Evolutionary conservation across 35 echinoderm and acorn worm species (phyloP).

Genomic region (Hemicentrotus pulcherrimus): DNA sequence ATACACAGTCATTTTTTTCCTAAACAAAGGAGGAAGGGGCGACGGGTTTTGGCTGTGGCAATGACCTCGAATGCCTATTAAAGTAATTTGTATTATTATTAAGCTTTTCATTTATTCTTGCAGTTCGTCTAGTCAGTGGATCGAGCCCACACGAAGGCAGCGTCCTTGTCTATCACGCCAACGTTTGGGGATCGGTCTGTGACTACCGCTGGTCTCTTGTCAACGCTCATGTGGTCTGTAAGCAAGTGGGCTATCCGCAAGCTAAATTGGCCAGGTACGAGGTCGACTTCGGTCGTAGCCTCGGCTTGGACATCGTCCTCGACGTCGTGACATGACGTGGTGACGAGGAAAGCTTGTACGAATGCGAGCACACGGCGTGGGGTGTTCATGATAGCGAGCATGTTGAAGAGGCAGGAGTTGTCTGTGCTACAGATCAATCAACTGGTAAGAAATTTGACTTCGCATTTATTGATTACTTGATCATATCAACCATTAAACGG

Average conservation of each 20-base stretch:
- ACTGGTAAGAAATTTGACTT: background rate
- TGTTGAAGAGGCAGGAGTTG: conserved; percentile 67
- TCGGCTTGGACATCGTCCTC: conserved; percentile 43
- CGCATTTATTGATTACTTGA: too few relatives aligned
- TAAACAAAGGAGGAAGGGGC: too few relatives aligned
- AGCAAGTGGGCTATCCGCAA: background rate
- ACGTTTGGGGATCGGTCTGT: conserved; percentile 23
- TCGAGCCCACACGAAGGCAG: background rate
- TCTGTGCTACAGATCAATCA: conserved; percentile 37
- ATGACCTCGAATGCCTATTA: too few relatives aligned
- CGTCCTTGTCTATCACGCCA: conserved; percentile 2
- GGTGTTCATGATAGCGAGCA: conserved; percentile 58
- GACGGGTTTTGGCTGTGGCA: too few relatives aligned
- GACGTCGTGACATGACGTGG: conserved; percentile 69
- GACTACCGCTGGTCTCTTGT: background rate
- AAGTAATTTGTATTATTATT: too few relatives aligned
- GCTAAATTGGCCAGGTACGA: background rate
- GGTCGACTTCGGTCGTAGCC: conserved; percentile 42
- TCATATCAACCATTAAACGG: too few relatives aligned
- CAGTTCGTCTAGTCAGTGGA: conserved; percentile 41
- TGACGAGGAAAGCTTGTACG: conserved; percentile 37
- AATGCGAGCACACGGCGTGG: conserved; percentile 56
- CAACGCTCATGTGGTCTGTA: conserved; percentile 36
- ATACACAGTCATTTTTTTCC: too few relatives aligned
- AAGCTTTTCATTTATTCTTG: background rate